phyloP scores from a whole-genome alignment of 2,888 invertebrate genomes.

The Temnothorax unifasciatus region DNA sequence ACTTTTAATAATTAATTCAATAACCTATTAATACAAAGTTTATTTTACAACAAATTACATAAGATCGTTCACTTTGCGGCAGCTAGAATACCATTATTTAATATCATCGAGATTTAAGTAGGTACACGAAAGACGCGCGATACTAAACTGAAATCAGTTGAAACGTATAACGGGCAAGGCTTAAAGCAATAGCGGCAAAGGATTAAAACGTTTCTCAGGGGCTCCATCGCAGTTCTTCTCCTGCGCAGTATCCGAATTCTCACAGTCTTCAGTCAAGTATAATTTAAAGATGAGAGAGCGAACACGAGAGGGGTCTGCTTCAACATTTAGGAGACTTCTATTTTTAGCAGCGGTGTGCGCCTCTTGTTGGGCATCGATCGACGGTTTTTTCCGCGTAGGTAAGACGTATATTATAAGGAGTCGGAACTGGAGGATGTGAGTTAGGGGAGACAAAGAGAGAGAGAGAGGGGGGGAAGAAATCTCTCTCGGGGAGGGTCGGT shows the following conservation, averaged over 20 bases:
- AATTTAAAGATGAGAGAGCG: neutral
- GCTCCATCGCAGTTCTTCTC: slow-evolving; percentile 6
- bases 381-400: slow-evolving; percentile 61
- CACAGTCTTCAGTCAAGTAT: neutral
- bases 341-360: slow-evolving; percentile 73
- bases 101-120: neutral
- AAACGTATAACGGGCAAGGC: neutral
- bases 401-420: slow-evolving; percentile 38
- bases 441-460: slow-evolving; percentile 9
- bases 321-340: slow-evolving; percentile 73
- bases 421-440: slow-evolving; percentile 19
- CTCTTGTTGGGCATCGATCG: slow-evolving; percentile 76
- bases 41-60: neutral
- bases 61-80: too few relatives aligned
- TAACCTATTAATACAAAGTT: neutral
- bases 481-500: neutral
- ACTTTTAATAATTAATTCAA: neutral
- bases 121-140: neutral
- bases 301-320: slow-evolving; percentile 43
- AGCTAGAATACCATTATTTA: neutral
- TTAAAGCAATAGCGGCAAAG: neutral
- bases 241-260: slow-evolving; percentile 20
- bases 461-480: slow-evolving; percentile 1
- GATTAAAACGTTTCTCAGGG: neutral
- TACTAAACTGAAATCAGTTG: neutral